Conservation (phyloP, 2,888 invertebrate species). For the Philonicus albiceps region DNA sequence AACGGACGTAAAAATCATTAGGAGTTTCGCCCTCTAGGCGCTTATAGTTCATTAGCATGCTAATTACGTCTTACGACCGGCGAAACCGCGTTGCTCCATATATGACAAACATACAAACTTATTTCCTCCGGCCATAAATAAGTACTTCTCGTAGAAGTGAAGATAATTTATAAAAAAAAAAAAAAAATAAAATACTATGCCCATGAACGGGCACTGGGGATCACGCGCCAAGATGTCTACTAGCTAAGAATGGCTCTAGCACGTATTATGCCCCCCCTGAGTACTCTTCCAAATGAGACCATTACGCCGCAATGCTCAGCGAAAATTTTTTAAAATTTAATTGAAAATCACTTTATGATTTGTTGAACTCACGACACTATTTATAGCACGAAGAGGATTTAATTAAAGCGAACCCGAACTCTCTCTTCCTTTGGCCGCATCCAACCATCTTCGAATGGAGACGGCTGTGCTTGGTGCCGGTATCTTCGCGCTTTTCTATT, state of each 20-base stretch:
- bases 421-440: conserved; percentile 2
- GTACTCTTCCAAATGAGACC: not conserved
- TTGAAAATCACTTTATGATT: conserved; percentile 33
- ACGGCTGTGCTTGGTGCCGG: not conserved
- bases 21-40: not conserved
- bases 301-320: conserved; percentile 6
- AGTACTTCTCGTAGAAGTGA: not conserved
- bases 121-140: conserved; percentile 25
- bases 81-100: not conserved
- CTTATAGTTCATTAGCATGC: conserved; percentile 25
- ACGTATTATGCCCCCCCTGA: not conserved
- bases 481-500: not conserved
- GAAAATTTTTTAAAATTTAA: conserved; percentile 16
- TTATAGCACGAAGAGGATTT: not conserved
- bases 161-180: not conserved
- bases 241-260: conserved; percentile 17
- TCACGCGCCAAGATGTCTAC: conserved; percentile 22
- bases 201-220: not conserved
- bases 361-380: conserved; percentile 33
- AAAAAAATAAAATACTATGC: not conserved
- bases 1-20: not conserved
- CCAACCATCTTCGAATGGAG: not conserved
- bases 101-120: conserved; percentile 25
- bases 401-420: not conserved
- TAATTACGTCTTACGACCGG: not conserved